Evolutionary conservation across 1,140 invertebrate genomes (phyloP), one percentile per base, ranked within the genome.

Genomic region (Musca domestica): DNA sequence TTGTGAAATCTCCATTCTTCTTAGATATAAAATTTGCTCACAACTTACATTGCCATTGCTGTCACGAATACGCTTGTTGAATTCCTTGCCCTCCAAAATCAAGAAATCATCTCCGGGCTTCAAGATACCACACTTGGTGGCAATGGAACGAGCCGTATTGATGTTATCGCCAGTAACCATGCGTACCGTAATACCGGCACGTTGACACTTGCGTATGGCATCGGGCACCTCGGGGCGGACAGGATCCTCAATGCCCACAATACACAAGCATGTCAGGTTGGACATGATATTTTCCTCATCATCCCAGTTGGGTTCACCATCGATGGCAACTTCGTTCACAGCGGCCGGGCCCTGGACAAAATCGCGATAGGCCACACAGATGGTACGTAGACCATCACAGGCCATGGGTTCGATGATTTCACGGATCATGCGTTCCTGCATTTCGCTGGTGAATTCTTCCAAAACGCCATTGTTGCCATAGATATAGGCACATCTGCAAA

Each of bases 101-200:
- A 99, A 88, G 83, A 95, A 98, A 80, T 98, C 95, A 75, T 98
- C 95, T 70, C 91, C 92, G 17, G 95, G 93, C 75, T 91, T 92
- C 14, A 99, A 83, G 74, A 99, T 99, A 51, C 98, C 98, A 84
- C 98, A 99, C 82, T 99, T 98, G 65, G 91, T 86, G 17, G 98
- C 96, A 77, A 99, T 99, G 27, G 97, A 99, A 66, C 96, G 88
- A 23, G 98, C 97, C 41, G 98, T 99, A 85, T 99, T 99, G 66
- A 99, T 91, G 84, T 99, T 99, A 85, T 99, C 98, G 69, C 98
- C 98, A 17, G 98, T 99, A 30, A 99, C 98, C 98, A 99, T 99
- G 65, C 98, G 88, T 5, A 99, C 98, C n/a, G 95, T 98, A 73
- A 99, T 99, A 73, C 98, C 98, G 30, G 98, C 95, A 76, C 91